Evolutionary conservation across 2,113 vertebrate genomes (phyloP), one percentile per base, ranked within the genome.

Genomic region (Leucosticte australis): DNA sequence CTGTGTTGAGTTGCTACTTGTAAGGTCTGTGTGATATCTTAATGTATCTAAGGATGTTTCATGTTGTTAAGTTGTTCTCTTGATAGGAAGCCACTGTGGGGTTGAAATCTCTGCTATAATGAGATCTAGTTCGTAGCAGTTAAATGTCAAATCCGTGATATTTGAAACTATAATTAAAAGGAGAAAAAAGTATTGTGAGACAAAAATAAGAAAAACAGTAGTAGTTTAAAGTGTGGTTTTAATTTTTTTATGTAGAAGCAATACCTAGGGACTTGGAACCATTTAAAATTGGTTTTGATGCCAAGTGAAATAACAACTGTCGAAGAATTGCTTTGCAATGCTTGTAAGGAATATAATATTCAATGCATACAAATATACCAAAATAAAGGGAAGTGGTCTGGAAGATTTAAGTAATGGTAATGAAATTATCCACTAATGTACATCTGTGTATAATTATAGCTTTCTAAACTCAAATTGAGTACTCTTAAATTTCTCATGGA

Each of bases 111-210:
- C 50, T 93, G 53, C 60, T 89, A 21, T 90, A 90, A 91, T 69
- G 92, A 92, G 68, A 73, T 93, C 55, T 67, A 68, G 71, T 83
- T 65, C 0, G 4, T 74, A 67, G 62, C 76, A 93, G 80, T 81
- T 95, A 94, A 97, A 96, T 95, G 94, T 94, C 89, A 94, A 81
- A 80, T 95, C 76, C 1, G 10, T 90, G 79, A 81, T 83, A 70
- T 50, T 77, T 50, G 73, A 94, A 90, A 83, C 39, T 55, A 50
- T 77, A 92, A 90, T 90, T 86, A 81, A 65, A 71, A 47, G 26
- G 13, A 30, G 15, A 65, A 65, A 75, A 75, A 85, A n/a, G 17
- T 75, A 47, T 20, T 70, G 22, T 33, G 82, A 55, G 75, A 41
- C 15, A 63, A 63, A 95, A 94, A 71, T 31, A 60, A 46, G 37